Conservation (phyloP, 1,140 invertebrate genomes). For the Akabosia matsudoensis region DNA sequence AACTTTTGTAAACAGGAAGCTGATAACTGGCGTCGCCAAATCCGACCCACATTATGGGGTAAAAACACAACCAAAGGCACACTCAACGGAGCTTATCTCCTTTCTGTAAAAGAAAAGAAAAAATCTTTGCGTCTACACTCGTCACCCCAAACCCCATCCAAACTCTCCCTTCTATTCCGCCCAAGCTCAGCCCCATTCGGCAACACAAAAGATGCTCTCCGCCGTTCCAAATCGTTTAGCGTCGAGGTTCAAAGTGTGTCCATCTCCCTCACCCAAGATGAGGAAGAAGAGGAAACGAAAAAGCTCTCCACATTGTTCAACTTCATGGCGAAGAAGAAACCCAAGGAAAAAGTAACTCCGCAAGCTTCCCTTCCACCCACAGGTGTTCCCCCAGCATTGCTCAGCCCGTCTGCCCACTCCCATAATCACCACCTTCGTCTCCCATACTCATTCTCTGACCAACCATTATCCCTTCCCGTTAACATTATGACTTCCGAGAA, state of each 20-base stretch:
- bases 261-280: constrained; percentile 42
- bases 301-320: constrained; percentile 45
- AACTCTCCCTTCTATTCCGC: constrained; percentile 44
- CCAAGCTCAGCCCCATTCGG: constrained; percentile 35
- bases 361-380: not conserved
- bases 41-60: constrained; percentile 34
- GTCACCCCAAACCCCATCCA: constrained; percentile 40
- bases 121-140: constrained; percentile 41
- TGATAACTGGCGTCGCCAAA: constrained; percentile 46
- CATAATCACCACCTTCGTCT: not conserved
- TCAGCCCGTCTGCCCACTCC: constrained; percentile 6
- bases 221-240: constrained; percentile 45
- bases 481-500: constrained; percentile 21
- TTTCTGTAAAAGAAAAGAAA: constrained; percentile 36
- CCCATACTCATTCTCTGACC: constrained; percentile 2
- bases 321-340: constrained; percentile 39
- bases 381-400: not conserved
- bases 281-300: constrained; percentile 44
- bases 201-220: constrained; percentile 38
- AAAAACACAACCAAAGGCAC: constrained; percentile 23
- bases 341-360: constrained; percentile 8
- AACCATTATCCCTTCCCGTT: constrained; percentile 2
- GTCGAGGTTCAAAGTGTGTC: constrained; percentile 46
- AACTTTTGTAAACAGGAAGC: constrained; percentile 43
- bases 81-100: constrained; percentile 28